A percentile compares a stretch with the other conserved stretches of the same genome.
These are phyloP conservation scores for Pterostichus madidus DNA, from an alignment of 2,888 invertebrate genomes.

Conservation along the genomic window DNA sequence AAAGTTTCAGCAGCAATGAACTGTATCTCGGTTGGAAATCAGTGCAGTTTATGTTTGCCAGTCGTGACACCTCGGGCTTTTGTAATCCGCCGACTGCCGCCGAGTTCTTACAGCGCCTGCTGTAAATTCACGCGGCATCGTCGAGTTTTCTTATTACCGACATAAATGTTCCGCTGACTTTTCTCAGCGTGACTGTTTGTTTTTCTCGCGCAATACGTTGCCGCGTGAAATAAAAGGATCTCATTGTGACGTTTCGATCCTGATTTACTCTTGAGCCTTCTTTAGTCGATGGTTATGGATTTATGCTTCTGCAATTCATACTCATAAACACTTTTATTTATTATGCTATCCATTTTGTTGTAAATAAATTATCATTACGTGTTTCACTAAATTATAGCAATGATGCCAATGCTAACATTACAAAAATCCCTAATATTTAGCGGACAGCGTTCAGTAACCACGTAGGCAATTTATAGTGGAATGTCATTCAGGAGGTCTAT, in stretches of 20 bases:
- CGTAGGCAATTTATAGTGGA: too few relatives aligned
- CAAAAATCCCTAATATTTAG: too few relatives aligned
- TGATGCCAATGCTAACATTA: too few relatives aligned
- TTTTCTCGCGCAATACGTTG: conserved; percentile 54
- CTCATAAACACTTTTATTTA: not conserved
- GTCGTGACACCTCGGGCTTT: conserved; percentile 64
- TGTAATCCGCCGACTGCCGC: conserved; percentile 62
- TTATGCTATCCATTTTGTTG: not conserved
- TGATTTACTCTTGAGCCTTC: conserved; percentile 46
- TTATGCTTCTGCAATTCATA: conserved; percentile 1
- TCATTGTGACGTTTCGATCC: conserved; percentile 43
- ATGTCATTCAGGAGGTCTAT: too few relatives aligned
- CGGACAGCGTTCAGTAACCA: too few relatives aligned
- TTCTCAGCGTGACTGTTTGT: conserved; percentile 46
- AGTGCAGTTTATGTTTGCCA: conserved; percentile 65
- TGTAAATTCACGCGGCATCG: conserved; percentile 65
- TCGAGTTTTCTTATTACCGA: conserved; percentile 66
- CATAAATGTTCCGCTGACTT: conserved; percentile 65
- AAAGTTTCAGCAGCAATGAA: conserved; percentile 64
- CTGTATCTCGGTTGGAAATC: conserved; percentile 64
- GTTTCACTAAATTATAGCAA: too few relatives aligned
- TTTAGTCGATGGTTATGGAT: conserved; percentile 5
- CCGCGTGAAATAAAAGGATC: conserved; percentile 49
- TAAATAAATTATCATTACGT: too few relatives aligned
- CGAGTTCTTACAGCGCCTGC: conserved; percentile 51